Conservation (phyloP, 2,888 invertebrate genomes). For the Pseudeuparius sepicola region DNA sequence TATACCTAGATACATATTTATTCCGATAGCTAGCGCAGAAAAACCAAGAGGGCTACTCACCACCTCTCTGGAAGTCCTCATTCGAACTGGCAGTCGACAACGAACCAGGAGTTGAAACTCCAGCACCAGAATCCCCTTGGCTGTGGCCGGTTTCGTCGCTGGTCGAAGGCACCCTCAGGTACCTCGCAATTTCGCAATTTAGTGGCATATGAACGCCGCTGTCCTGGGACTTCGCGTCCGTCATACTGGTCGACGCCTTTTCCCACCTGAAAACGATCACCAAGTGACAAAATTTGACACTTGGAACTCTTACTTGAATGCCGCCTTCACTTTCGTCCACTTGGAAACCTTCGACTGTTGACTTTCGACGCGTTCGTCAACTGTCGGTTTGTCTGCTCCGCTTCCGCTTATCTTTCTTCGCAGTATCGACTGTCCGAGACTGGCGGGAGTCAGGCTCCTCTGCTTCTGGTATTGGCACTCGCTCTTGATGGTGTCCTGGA, state of each 20-base stretch:
- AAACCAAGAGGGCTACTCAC: too few relatives aligned
- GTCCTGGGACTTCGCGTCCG: conserved; percentile 38
- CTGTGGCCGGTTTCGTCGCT: conserved; percentile 40
- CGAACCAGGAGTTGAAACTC: conserved; percentile 53
- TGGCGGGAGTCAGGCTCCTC: conserved; percentile 31
- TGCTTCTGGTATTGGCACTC: conserved; percentile 31
- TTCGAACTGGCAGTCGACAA: conserved; percentile 65
- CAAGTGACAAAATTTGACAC: too few relatives aligned
- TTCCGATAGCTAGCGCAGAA: too few relatives aligned
- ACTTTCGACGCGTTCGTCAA: conserved; percentile 17
- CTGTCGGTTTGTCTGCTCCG: conserved; percentile 38
- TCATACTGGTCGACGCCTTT: conserved; percentile 45
- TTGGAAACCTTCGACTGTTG: conserved; percentile 59
- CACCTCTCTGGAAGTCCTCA: conserved; percentile 46
- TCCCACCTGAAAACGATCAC: conserved; percentile 65
- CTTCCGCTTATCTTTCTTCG: conserved; percentile 51
- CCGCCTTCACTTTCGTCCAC: conserved; percentile 84
- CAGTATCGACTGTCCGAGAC: conserved; percentile 42
- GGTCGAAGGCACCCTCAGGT: conserved; percentile 43
- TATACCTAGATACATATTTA: too few relatives aligned
- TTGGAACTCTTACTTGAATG: conserved; percentile 69
- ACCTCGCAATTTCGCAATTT: conserved; percentile 44
- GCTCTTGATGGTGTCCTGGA: conserved; percentile 37
- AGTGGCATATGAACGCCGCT: conserved; percentile 40
- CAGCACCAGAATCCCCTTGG: conserved; percentile 46